Base-by-base conservation (phyloP, 2,797 vertebrate genomes). In the Acanthiza pusilla region DNA sequence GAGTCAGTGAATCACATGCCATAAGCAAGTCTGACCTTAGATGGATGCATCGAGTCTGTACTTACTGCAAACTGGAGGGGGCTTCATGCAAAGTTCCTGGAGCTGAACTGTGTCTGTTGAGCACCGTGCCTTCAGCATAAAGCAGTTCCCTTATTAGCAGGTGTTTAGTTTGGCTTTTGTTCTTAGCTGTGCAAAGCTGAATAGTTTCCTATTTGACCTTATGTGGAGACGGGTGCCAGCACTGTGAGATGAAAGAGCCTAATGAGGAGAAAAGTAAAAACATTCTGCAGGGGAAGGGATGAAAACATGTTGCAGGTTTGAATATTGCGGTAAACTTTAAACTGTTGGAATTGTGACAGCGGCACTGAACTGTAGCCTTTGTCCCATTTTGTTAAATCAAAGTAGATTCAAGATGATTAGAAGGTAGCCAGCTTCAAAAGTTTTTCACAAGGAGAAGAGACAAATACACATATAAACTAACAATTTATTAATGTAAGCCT, bases 91-190 rank as follows among this genome's bases (percentile, higher is more conserved):
- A 73, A 85, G 34, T 26, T 79, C 51, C 40, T 88, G 65, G 55
- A 63, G 32, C 43, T 70, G 42, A 53, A 7, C 45, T 77, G 14
- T 47, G 40, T 45, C 58, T 71, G 12, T 45, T 3, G 9, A 88
- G 53, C 71, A 14, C 18, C 1, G 0, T 60, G 67, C 54, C 40
- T 86, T 88, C 74, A 60, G 71, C 42, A 40, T 79, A 53, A 85
- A 79, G 48, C 55, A 83, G 54, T 70, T 82, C 38, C 60, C 68
- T 38, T 70, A 22, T 42, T 71, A 65, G 78, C 75, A 94, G 79
- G 89, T 80, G 81, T 85, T 96, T 70, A 30, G 43, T 77, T 89
- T 88, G 89, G 51, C 91, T 78, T 84, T 87, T 73, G 47, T 62
- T 89, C 51, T 55, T 63, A 76, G 48, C 68, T 61, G 32, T 82